Conservation (phyloP, 1,140 invertebrate species). For the Rhynchophorus ferrugineus region DNA sequence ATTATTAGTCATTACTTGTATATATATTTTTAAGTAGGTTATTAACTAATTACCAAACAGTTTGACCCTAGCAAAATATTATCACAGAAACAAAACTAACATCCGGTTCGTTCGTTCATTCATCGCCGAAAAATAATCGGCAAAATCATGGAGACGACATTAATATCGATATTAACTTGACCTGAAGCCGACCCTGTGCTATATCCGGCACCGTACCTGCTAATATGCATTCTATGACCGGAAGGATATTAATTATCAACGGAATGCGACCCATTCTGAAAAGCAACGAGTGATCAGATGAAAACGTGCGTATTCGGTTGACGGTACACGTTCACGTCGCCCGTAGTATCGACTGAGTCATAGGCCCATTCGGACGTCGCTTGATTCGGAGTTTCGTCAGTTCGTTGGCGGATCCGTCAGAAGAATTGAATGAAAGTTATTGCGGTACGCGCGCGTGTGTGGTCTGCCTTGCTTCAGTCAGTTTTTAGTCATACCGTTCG, state of each 20-base stretch:
- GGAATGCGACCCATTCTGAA: constrained; percentile 25
- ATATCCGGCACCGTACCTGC: constrained; percentile 24
- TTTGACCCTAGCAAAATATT: no score
- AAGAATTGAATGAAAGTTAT: neutral
- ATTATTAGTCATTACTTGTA: no score
- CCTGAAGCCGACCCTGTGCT: constrained; percentile 14
- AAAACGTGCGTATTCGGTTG: constrained; percentile 14
- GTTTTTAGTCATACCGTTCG: no score
- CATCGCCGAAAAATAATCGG: no score
- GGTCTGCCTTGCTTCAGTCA: no score
- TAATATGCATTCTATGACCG: constrained; percentile 23
- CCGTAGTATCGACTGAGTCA: constrained; percentile 14
- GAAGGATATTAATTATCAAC: constrained; percentile 26
- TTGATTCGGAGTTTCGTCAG: neutral
- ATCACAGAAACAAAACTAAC: no score
- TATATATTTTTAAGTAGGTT: no score
- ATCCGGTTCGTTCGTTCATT: no score
- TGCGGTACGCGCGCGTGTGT: no score
- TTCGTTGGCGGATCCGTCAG: neutral
- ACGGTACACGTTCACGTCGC: constrained; percentile 2
- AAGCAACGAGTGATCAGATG: constrained; percentile 15
- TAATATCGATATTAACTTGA: no score
- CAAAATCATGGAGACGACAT: no score
- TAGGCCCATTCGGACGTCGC: neutral
- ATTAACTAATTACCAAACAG: no score